Percentiles rank a stretch among this genome's conserved stretches.
These are phyloP conservation scores for Oreochromis grahami DNA, from an alignment of 2,797 vertebrate genomes.

Conservation along the genomic window DNA sequence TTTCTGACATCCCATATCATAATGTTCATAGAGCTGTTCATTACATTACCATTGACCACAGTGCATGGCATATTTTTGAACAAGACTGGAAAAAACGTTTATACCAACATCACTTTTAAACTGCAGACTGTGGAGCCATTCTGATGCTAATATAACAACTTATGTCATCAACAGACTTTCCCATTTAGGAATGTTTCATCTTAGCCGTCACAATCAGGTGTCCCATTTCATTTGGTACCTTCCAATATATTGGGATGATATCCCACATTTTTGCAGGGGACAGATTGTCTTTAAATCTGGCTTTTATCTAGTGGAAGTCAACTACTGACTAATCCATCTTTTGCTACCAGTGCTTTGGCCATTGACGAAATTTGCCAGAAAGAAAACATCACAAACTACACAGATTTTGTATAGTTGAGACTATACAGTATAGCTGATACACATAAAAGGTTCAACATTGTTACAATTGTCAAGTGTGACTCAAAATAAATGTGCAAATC, in stretches of 20 bases:
- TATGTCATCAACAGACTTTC: not conserved
- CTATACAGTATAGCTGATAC: not conserved
- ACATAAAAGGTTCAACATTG: not conserved
- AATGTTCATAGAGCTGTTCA: not conserved
- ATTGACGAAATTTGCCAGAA: not conserved
- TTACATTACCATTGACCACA: not conserved
- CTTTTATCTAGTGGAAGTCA: not conserved
- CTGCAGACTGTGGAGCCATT: not conserved
- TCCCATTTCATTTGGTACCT: not conserved
- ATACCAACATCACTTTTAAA: not conserved
- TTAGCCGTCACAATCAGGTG: not conserved
- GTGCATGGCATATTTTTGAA: not conserved
- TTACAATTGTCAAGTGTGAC: not conserved
- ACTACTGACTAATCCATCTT: not conserved
- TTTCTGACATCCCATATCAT: not conserved
- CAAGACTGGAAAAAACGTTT: rapidly evolving
- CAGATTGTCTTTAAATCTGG: not conserved
- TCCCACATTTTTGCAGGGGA: not conserved
- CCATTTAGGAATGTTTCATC: not conserved
- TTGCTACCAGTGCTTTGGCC: not conserved
- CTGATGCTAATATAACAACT: not conserved
- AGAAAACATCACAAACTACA: not conserved
- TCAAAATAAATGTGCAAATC: not conserved
- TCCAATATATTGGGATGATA: not conserved
- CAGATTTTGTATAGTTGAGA: not conserved